Base-by-base conservation (phyloP, 2,113 vertebrate genomes). In the Mola mola region DNA sequence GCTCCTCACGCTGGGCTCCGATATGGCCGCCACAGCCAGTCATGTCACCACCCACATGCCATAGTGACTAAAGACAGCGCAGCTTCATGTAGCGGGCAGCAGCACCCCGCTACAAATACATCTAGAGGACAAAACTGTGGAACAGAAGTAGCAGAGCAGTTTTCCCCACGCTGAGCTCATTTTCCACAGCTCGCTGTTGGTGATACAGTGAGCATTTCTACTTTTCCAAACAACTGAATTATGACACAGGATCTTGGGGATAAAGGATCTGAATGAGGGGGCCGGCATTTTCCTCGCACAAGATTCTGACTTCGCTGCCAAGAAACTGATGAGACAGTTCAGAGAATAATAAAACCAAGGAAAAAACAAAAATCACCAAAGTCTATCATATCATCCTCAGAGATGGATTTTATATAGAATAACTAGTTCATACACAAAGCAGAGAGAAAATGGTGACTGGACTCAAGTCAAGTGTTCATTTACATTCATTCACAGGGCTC, bases 281-380 rank as follows among this genome's bases (percentile, higher is more conserved):
- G n/a, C n/a, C n/a, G n/a, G n/a, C n/a, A n/a, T n/a, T n/a, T n/a
- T 36, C 6, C 8, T 36, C 15, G 5, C 12, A 33, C 29, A 33
- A 8, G 3, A 3, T 17, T 25, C 8, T 36, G 10, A 25, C 22
- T 24, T 43, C 11, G 21, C 24, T 1, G 50, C 25, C n/a, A 43
- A 70, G 21, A 15, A 59, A 55, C 43, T 25, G 34, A 29, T 52
- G 15, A 21, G 16, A 56, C 43, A 44, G 62, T 53, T 43, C 11
- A 26, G 49, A 64, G 62, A 40, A 11, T 19, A 68, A 75, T 21
- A 9, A 76, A 78, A 82, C 53, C 78, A 75, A 85, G 59, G 55
- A 68, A 67, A 66, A 33, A 31, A 47, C 1, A 66, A n/a, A n/a
- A n/a, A 26, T 84, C 81, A 90, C 86, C 87, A 87, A 88, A 89